These are phyloP conservation scores for Anseranas semipalmata DNA, from an alignment of 2,113 vertebrate genomes.

Conservation along the genomic window DNA sequence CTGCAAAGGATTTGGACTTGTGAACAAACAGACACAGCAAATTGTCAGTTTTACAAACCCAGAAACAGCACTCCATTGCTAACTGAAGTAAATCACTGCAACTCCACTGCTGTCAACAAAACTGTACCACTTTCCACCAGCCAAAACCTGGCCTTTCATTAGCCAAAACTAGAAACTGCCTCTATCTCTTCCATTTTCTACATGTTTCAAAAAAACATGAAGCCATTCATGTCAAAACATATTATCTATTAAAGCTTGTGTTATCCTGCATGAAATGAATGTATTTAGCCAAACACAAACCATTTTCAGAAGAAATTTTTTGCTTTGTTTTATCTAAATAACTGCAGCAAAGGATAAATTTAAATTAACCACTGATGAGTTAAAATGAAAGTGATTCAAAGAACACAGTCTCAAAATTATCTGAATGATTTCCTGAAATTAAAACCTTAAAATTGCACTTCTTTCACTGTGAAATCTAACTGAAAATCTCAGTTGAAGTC, in stretches of 20 bases:
- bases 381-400: conserved; percentile 37
- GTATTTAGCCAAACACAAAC: background rate
- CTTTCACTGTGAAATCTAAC: background rate
- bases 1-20: conserved; percentile 35
- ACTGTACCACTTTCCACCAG: background rate
- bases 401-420: background rate
- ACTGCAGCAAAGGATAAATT: background rate
- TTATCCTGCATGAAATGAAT: background rate
- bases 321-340: background rate
- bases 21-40: conserved; percentile 47
- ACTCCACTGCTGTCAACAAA: background rate
- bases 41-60: conserved; percentile 42
- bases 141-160: background rate
- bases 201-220: background rate
- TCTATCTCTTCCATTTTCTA: background rate
- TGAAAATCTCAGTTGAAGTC: conserved; percentile 5
- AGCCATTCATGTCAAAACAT: background rate
- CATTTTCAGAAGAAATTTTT: background rate
- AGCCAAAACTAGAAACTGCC: background rate
- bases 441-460: conserved; percentile 12
- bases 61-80: background rate
- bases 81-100: conserved; percentile 8
- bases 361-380: background rate
- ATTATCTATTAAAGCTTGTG: background rate
- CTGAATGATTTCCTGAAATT: conserved; percentile 34